These are phyloP conservation scores for Monopterus albus DNA, from an alignment of 2,113 vertebrate genomes.

Conservation along the genomic window DNA sequence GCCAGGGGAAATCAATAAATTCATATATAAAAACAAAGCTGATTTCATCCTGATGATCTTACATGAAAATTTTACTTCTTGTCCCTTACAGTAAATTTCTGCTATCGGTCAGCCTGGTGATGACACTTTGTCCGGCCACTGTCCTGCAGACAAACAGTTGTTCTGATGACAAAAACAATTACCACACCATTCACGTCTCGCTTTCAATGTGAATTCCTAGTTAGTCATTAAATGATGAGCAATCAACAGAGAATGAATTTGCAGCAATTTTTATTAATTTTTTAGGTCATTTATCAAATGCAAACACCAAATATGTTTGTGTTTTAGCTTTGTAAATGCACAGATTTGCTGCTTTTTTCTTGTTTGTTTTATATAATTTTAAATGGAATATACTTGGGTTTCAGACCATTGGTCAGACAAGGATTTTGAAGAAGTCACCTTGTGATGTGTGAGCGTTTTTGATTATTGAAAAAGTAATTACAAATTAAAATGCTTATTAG, in stretches of 20 bases:
- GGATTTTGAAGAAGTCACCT: background rate
- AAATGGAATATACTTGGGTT: background rate
- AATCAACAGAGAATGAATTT: background rate
- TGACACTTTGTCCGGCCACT: too few species aligned
- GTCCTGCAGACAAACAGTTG: too few species aligned
- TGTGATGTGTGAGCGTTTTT: too few species aligned
- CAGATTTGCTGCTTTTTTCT: constrained; percentile 6
- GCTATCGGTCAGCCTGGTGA: too few species aligned
- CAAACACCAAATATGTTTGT: background rate
- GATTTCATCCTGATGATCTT: too few species aligned
- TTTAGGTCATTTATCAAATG: background rate
- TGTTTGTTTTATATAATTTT: constrained; percentile 10
- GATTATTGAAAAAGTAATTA: background rate
- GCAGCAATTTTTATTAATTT: background rate
- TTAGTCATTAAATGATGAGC: background rate
- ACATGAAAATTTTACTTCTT: too few species aligned
- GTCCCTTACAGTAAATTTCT: too few species aligned
- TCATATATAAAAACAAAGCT: too few species aligned
- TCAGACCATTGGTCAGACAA: background rate
- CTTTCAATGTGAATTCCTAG: too few species aligned
- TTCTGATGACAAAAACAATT: too few species aligned
- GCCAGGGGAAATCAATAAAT: too few species aligned
- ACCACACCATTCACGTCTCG: too few species aligned
- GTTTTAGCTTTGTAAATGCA: constrained; percentile 2
- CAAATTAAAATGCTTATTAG: constrained; percentile 2